Evolutionary conservation across 2,888 invertebrate genomes (phyloP), one percentile per base, ranked within the genome.

Genomic region (Abscondita cerata): DNA sequence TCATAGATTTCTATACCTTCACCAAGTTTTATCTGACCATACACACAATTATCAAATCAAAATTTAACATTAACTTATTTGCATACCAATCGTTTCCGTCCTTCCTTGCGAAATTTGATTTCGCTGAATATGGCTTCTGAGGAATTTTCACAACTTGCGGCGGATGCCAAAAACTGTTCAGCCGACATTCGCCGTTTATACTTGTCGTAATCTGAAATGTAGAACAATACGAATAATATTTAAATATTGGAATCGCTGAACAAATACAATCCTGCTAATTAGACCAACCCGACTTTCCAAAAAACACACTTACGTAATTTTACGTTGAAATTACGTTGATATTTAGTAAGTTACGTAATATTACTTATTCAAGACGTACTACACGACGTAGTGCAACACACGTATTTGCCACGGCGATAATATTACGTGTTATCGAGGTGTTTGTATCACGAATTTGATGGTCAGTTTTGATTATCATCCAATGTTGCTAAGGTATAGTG

Each of bases 1-100:
- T 89, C 89, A 76, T 87, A 87, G 58, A 90, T 87, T 78, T 89
- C 88, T 66, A 90, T 88, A 62, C 90, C 90, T 73, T 89, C 89
- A 47, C 89, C 57, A 13, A 57, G 57, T 34, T 57, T 57, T 34
- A 57, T 52, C 58, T 52, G 16, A n/a, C n/a, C n/a, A n/a, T n/a
- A n/a, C n/a, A n/a, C n/a, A n/a, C n/a, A n/a, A n/a, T 31, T 33
- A 13, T 6, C 20, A 8, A 50, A 12, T 50, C 20, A 33, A 33
- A 8, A 8, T 33, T 9, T 33, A 33, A 8, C 6, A 5, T 9
- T 33, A 9, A 33, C 9, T 33, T 8, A 25, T 13, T 38, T 53
- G 18, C 11, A 9, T 50, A 61, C 61, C 56, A 61, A 31, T 52
- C 52, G 41, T n/a, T 52, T 61, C 36, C 56, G 34, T 38, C 38